phyloP scores from a whole-genome alignment of 2,888 invertebrate species.

The Campoplex capitator region DNA sequence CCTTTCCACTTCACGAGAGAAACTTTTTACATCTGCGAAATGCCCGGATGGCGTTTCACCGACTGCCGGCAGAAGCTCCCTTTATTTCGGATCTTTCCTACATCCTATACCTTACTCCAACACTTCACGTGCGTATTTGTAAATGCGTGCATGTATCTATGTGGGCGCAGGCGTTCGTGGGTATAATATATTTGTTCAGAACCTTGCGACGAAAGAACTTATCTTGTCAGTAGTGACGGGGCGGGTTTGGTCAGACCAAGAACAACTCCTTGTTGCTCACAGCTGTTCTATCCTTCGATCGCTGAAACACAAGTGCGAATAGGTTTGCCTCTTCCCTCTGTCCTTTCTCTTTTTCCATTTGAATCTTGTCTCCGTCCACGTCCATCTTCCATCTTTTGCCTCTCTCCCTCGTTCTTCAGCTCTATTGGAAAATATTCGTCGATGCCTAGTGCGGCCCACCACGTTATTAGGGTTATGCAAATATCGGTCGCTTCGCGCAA shows the following conservation, averaged over 20 bases:
- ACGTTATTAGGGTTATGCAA: slow-evolving; percentile 76
- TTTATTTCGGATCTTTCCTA: slow-evolving; percentile 46
- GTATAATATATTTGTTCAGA: slow-evolving; percentile 41
- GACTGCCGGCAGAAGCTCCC: slow-evolving; percentile 71
- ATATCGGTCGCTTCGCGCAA: slow-evolving; percentile 73
- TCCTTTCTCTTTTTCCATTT: neutral
- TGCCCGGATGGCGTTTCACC: slow-evolving; percentile 74
- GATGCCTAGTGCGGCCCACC: slow-evolving; percentile 56
- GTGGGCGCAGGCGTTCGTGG: neutral
- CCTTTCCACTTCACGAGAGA: slow-evolving; percentile 46
- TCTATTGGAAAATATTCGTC: slow-evolving; percentile 55
- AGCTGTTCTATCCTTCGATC: slow-evolving; percentile 26
- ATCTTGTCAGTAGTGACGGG: slow-evolving; percentile 33
- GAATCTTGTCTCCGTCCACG: neutral
- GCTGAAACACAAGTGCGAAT: slow-evolving; percentile 22
- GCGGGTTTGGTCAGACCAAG: neutral
- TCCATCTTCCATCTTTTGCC: neutral
- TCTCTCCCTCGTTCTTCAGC: slow-evolving; percentile 37
- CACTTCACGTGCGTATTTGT: slow-evolving; percentile 26
- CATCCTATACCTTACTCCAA: slow-evolving; percentile 26
- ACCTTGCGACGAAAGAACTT: neutral
- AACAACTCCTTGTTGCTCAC: slow-evolving; percentile 30
- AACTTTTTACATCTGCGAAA: slow-evolving; percentile 72
- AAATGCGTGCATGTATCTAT: neutral
- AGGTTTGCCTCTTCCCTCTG: neutral